Evolutionary conservation across 1,140 invertebrate genomes (phyloP).

Genomic region (Sycophaga agraensis): DNA sequence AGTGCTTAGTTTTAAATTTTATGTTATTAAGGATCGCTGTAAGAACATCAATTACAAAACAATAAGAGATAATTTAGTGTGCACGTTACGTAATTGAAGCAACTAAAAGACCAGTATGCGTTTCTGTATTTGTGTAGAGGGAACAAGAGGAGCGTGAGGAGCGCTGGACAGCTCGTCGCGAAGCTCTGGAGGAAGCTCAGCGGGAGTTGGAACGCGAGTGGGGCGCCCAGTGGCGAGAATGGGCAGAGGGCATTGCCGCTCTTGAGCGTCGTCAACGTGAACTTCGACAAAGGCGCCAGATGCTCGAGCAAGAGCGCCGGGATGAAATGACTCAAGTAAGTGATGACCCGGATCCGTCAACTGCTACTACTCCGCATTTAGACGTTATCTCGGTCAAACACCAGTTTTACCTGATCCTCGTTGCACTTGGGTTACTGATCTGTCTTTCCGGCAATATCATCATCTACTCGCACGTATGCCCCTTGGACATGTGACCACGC

Average conservation of each 20-base stretch:
- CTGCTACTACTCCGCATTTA: constrained; percentile 39
- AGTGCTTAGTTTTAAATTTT: no score
- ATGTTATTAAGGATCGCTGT: no score
- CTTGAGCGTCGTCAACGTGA: constrained; percentile 56
- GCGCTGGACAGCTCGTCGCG: constrained; percentile 55
- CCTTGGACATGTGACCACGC: constrained; percentile 54
- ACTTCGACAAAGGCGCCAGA: constrained; percentile 49
- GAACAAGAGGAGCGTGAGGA: constrained; percentile 59
- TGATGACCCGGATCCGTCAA: constrained; percentile 51
- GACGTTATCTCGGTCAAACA: constrained; percentile 52
- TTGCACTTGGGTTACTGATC: constrained; percentile 54
- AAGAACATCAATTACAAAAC: no score
- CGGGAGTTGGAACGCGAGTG: constrained; percentile 58
- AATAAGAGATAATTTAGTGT: no score
- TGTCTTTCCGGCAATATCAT: constrained; percentile 58
- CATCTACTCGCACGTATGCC: constrained; percentile 57
- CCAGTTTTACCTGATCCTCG: constrained; percentile 55
- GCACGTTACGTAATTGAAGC: no score
- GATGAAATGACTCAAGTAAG: constrained; percentile 61
- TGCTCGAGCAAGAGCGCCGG: constrained; percentile 56
- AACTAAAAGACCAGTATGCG: no score
- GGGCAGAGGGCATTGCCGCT: constrained; percentile 53
- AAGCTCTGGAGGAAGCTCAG: constrained; percentile 57
- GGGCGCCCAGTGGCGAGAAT: constrained; percentile 55
- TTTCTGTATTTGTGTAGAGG: no score